phyloP scores from a whole-genome alignment of 2,113 vertebrate genomes.

The Psilopsiagon aymara region DNA sequence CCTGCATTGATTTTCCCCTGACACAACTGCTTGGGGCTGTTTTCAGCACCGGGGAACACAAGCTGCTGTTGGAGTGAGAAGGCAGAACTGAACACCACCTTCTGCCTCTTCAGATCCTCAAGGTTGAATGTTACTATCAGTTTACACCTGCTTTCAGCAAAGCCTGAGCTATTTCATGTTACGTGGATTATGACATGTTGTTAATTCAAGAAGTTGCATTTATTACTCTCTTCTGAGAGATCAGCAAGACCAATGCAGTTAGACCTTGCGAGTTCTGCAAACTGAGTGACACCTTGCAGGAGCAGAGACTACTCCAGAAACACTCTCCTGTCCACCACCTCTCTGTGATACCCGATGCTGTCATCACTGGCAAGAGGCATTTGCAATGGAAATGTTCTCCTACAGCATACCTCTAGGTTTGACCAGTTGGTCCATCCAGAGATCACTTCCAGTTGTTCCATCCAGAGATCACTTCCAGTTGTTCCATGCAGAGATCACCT shows the following conservation, averaged over 20 bases:
- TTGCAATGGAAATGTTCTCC: background rate
- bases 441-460: background rate
- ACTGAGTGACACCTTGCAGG: background rate
- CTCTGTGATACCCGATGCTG: accelerated
- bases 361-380: background rate
- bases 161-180: background rate
- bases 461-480: too few relatives aligned
- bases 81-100: background rate
- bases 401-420: background rate
- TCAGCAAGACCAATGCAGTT: background rate
- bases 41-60: accelerated
- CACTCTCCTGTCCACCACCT: background rate
- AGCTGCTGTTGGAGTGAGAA: background rate
- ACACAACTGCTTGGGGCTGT: background rate
- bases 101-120: background rate
- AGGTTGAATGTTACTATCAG: background rate
- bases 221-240: background rate
- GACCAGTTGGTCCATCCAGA: background rate
- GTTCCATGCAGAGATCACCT: too few relatives aligned
- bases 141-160: background rate
- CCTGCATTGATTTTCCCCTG: background rate
- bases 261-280: background rate
- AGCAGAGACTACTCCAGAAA: background rate
- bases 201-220: background rate
- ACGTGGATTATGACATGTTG: background rate